Conservation (phyloP, 2,797 vertebrate species). For the Gila robusta region DNA sequence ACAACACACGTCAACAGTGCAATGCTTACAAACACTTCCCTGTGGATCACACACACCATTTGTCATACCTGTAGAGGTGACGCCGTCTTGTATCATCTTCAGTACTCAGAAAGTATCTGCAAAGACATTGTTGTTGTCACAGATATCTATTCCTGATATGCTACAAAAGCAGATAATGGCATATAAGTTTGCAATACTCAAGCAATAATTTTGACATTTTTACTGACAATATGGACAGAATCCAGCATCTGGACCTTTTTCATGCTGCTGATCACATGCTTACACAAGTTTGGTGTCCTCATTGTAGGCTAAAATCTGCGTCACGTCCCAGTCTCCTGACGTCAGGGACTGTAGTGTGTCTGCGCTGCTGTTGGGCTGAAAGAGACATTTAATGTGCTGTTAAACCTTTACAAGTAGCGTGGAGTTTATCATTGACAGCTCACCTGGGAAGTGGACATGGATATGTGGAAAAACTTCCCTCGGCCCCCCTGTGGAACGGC, state of each 20-base stretch:
- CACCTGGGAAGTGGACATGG: constrained; percentile 92
- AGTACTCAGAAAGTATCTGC: constrained; percentile 97
- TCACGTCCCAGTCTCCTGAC: constrained; percentile 97
- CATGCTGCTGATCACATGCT: constrained; percentile 80
- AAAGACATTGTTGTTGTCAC: constrained; percentile 27
- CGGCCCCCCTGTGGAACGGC: constrained; percentile 94
- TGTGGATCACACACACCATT: no score
- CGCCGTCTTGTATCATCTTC: constrained; percentile 90
- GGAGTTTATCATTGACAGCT: background rate
- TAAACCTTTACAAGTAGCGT: background rate
- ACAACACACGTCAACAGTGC: background rate
- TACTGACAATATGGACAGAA: background rate
- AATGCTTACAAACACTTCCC: background rate
- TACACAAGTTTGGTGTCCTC: constrained; percentile 90
- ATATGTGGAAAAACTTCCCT: constrained; percentile 95
- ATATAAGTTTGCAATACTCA: no score
- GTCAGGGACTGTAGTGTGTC: constrained; percentile 94
- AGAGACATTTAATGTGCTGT: constrained; percentile 34
- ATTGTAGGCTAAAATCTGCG: constrained; percentile 90
- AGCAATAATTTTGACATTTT: background rate
- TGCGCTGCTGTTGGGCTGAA: constrained; percentile 90
- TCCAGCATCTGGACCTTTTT: constrained; percentile 61
- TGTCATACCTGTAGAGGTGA: constrained; percentile 91
- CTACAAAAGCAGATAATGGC: background rate
- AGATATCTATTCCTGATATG: background rate